Percentiles rank a stretch among this genome's conserved stretches.
Conservation (phyloP, 1,140 invertebrate genomes). For the Scaptomyza hsui region DNA sequence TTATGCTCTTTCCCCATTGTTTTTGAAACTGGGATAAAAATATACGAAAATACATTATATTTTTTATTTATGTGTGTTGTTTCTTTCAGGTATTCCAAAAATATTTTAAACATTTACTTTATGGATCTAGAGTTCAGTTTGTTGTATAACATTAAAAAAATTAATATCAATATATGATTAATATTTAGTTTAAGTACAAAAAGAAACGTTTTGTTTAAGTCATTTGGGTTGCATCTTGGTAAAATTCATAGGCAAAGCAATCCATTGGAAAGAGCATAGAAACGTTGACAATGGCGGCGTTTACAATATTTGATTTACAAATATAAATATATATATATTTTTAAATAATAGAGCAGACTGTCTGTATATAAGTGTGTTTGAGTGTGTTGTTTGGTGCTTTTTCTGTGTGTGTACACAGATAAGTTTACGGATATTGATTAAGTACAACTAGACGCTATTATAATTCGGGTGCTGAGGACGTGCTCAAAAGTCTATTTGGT, state of each 20-base stretch:
- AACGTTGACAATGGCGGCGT: background rate
- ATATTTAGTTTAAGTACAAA: constrained; percentile 17
- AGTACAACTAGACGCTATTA: constrained; percentile 29
- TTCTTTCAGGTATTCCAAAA: background rate
- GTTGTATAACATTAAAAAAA: background rate
- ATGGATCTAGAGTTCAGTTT: background rate
- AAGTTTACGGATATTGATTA: constrained; percentile 34
- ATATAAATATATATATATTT: constrained; percentile 5
- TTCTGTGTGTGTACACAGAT: constrained; percentile 1
- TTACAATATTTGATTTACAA: background rate
- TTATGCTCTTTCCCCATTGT: constrained; percentile 10
- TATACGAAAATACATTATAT: too few species aligned
- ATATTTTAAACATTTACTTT: background rate
- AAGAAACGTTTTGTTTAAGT: background rate
- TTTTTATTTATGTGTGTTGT: too few species aligned
- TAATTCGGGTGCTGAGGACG: constrained; percentile 11
- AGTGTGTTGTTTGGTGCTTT: constrained; percentile 5
- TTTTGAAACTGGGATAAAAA: background rate
- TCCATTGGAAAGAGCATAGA: constrained; percentile 15
- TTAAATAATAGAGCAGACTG: constrained; percentile 10
- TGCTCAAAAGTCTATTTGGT: constrained; percentile 34
- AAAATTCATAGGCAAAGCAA: background rate
- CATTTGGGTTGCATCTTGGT: background rate
- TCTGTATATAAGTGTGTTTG: background rate
- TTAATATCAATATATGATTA: constrained; percentile 7